phyloP scores from a whole-genome alignment of 2,113 vertebrate species.

The Crypturellus undulatus region DNA sequence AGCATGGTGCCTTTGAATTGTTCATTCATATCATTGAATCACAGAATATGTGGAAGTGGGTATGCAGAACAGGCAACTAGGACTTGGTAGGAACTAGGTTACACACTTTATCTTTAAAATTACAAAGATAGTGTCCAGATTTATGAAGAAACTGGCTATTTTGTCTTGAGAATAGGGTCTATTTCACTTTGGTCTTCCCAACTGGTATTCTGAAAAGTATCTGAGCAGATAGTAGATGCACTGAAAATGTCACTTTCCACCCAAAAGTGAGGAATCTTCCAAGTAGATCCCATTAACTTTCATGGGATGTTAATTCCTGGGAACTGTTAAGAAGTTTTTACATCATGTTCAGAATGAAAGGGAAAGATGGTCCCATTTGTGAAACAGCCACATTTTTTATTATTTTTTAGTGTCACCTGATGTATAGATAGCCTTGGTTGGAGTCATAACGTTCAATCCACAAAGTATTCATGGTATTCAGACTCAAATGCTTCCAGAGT shows the following conservation, averaged over 20 bases:
- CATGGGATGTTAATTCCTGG: background rate
- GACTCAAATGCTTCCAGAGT: conserved; percentile 10
- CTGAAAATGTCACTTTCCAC: background rate
- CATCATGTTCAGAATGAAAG: background rate
- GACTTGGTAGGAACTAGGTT: background rate
- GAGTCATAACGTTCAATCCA: background rate
- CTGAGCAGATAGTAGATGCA: background rate
- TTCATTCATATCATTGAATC: background rate
- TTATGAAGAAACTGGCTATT: background rate
- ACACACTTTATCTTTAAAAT: background rate
- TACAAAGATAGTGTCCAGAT: background rate
- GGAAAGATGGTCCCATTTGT: rapidly evolving
- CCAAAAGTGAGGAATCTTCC: background rate
- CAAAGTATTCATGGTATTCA: background rate
- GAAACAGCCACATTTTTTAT: background rate
- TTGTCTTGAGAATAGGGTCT: background rate
- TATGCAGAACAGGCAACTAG: rapidly evolving
- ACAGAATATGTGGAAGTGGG: background rate
- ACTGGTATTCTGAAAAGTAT: background rate
- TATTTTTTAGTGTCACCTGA: background rate
- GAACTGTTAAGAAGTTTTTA: background rate
- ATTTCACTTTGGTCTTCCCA: background rate
- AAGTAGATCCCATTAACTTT: background rate
- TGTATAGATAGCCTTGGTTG: background rate
- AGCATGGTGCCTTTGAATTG: background rate